A percentile compares a stretch with the other conserved stretches of the same genome.
Evolutionary conservation across 2,113 vertebrate genomes (phyloP).

Genomic region (Vicugna pacos): DNA sequence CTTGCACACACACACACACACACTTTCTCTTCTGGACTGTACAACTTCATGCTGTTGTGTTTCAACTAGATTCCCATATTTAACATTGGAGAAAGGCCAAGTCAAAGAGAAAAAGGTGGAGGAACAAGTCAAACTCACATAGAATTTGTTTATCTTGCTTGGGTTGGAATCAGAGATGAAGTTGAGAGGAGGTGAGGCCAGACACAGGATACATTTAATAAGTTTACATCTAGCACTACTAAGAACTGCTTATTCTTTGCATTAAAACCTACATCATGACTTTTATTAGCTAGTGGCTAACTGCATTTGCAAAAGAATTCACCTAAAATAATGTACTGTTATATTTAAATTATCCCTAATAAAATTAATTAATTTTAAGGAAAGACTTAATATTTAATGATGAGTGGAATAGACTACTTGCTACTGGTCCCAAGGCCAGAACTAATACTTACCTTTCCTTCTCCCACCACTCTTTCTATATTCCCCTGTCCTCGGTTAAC

Average conservation of each 20-base stretch:
- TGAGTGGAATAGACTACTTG: neutral
- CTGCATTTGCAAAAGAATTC: neutral
- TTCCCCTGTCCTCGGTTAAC: neutral
- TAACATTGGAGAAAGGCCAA: neutral
- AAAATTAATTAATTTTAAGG: neutral
- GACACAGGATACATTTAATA: neutral
- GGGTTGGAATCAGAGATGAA: neutral
- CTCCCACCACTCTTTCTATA: neutral
- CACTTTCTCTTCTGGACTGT: neutral
- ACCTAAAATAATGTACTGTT: neutral
- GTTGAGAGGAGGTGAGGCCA: neutral
- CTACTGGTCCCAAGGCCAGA: neutral
- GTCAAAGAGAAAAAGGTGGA: neutral
- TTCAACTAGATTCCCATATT: neutral
- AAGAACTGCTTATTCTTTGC: neutral
- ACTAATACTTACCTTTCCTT: neutral
- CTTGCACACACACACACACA: no score
- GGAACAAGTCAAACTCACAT: neutral
- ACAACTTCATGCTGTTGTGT: neutral
- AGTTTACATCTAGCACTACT: neutral
- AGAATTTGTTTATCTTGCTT: neutral
- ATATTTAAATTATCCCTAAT: neutral
- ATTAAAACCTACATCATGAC: neutral
- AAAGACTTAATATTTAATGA: neutral
- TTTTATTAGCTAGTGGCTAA: neutral